Evolutionary conservation across 2,113 vertebrate species (phyloP).

Genomic region (Melanocharis versteri): DNA sequence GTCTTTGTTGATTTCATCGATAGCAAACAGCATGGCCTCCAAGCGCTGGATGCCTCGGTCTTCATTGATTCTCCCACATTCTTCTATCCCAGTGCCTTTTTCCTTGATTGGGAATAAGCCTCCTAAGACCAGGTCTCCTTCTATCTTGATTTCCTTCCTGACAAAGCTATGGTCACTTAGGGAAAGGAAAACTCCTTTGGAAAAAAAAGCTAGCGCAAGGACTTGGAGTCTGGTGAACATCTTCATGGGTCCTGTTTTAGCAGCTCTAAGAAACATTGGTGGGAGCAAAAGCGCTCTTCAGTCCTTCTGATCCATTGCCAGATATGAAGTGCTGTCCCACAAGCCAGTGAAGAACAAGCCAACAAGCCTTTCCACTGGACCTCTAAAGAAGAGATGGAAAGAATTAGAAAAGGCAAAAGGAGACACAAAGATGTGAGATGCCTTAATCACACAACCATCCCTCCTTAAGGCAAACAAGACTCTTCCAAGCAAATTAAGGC

Average conservation of each 20-base stretch:
- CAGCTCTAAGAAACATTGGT: conserved; percentile 55
- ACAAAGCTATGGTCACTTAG: conserved; percentile 84
- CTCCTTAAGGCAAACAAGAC: neutral
- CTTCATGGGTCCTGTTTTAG: conserved; percentile 67
- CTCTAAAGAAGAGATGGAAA: conserved; percentile 73
- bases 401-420: conserved; percentile 40
- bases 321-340: conserved; percentile 61
- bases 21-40: conserved; percentile 98
- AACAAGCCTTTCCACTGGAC: conserved; percentile 66
- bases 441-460: neutral
- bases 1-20: conserved; percentile 94
- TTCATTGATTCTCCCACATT: conserved; percentile 95
- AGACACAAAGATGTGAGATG: neutral
- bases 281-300: conserved; percentile 44
- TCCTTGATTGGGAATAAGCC: conserved; percentile 98
- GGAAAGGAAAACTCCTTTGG: conserved; percentile 83
- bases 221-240: conserved; percentile 82
- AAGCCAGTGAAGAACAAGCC: conserved; percentile 69
- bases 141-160: conserved; percentile 94
- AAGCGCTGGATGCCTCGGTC: conserved; percentile 94
- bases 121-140: conserved; percentile 94
- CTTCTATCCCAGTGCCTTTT: conserved; percentile 90
- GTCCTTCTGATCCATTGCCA: conserved; percentile 75
- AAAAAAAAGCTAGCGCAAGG: conserved; percentile 85
- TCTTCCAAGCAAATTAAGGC: neutral